Percentiles rank a stretch among this genome's conserved stretches.
These are phyloP conservation scores for Acipenser ruthenus DNA, from an alignment of 2,797 vertebrate species.

Conservation along the genomic window DNA sequence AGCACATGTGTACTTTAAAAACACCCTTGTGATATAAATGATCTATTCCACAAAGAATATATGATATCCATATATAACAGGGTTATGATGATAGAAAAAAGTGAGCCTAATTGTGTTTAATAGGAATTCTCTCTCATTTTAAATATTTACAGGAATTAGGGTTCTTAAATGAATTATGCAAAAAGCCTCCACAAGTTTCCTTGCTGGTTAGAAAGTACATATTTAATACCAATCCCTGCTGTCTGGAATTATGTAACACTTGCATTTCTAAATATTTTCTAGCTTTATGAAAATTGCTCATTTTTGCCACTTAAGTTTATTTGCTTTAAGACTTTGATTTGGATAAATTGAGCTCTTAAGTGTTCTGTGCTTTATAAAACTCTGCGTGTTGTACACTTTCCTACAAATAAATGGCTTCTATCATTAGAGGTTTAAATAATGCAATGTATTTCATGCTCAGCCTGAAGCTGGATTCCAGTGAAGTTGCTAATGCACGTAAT, in stretches of 20 bases:
- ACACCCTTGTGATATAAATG: constrained; percentile 6
- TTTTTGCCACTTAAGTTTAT: constrained; percentile 83
- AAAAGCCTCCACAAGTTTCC: constrained; percentile 23
- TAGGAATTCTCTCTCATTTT: constrained; percentile 19
- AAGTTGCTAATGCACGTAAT: constrained; percentile 98
- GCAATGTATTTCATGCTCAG: constrained; percentile 77
- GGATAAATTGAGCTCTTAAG: constrained; percentile 85
- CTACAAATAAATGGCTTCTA: constrained; percentile 89
- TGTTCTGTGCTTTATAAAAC: constrained; percentile 77
- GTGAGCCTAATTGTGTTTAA: constrained; percentile 16
- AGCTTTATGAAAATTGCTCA: constrained; percentile 77
- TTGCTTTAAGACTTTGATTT: constrained; percentile 82
- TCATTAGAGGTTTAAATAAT: constrained; percentile 90
- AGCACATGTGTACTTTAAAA: constrained; percentile 8
- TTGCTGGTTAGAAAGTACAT: constrained; percentile 24
- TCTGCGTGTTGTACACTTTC: constrained; percentile 83
- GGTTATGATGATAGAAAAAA: constrained; percentile 6
- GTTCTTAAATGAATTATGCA: constrained; percentile 29
- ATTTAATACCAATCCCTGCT: constrained; percentile 60
- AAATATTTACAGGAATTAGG: constrained; percentile 23
- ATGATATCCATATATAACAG: constrained; percentile 12
- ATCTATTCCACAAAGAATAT: constrained; percentile 6
- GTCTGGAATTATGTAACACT: constrained; percentile 70
- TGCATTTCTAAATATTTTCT: constrained; percentile 80
- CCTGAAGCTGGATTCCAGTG: constrained; percentile 80